phyloP scores from a whole-genome alignment of 2,797 vertebrate genomes.

The Spheniscus humboldti region DNA sequence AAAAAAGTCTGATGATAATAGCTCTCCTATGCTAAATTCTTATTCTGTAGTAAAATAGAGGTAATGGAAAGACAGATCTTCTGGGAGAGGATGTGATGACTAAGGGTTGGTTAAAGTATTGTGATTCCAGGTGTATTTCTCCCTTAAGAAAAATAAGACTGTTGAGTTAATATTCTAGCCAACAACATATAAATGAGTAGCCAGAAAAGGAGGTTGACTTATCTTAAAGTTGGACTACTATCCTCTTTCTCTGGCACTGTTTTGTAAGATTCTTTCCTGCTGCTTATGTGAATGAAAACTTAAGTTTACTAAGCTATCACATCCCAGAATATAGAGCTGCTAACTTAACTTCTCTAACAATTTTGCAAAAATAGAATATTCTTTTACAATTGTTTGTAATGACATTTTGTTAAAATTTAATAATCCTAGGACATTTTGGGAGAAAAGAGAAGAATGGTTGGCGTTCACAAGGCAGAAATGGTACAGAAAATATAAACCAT shows the following conservation, averaged over 20 bases:
- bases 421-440: conserved; percentile 71
- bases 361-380: background rate
- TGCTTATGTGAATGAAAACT: background rate
- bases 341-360: background rate
- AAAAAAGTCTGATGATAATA: background rate
- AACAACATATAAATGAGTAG: background rate
- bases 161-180: background rate
- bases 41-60: background rate
- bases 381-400: background rate
- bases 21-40: background rate
- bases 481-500: conserved; percentile 71
- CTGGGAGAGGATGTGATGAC: background rate
- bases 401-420: conserved; percentile 26
- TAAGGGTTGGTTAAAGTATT: background rate
- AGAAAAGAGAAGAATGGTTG: conserved; percentile 80
- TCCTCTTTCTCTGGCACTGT: background rate
- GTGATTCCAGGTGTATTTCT: background rate
- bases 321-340: background rate
- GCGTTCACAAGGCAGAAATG: conserved; percentile 74
- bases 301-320: rapidly evolving
- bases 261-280: background rate
- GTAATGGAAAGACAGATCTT: background rate
- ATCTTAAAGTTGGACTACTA: background rate
- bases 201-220: background rate
- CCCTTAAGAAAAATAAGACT: background rate